phyloP scores from a whole-genome alignment of 2,113 vertebrate species.

The Oceanodroma tethys region DNA sequence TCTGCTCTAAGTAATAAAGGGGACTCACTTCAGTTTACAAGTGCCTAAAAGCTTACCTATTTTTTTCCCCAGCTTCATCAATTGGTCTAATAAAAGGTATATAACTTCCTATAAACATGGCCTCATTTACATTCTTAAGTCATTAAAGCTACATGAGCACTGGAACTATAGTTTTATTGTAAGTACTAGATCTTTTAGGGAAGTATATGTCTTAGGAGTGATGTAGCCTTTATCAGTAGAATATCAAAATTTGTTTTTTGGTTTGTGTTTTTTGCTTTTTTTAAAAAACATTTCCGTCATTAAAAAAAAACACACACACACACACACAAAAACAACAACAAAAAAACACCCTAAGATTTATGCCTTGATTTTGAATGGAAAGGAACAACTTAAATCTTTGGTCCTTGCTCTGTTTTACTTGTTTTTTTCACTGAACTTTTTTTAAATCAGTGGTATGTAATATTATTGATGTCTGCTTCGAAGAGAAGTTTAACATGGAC shows the following conservation, averaged over 20 bases:
- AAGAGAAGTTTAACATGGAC: background rate
- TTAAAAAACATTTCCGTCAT: background rate
- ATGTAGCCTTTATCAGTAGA: background rate
- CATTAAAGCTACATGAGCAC: background rate
- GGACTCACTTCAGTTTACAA: background rate
- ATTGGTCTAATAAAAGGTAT: background rate
- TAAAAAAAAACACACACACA: background rate
- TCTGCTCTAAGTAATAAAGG: background rate
- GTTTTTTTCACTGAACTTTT: background rate
- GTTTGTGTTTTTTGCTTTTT: background rate
- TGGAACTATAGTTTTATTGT: background rate
- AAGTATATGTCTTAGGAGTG: background rate
- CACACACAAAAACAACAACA: no score
- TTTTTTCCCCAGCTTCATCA: background rate
- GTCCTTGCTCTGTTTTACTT: background rate
- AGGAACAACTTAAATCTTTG: background rate
- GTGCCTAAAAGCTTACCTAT: background rate
- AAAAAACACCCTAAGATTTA: background rate
- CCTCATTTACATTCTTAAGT: background rate
- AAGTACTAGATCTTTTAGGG: background rate
- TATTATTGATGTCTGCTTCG: background rate
- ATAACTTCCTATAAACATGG: background rate
- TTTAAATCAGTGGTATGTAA: background rate
- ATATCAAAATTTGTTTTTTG: background rate
- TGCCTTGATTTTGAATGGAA: background rate